These are phyloP conservation scores for Caenorhabditis sp. DNA, from an alignment of 2,888 invertebrate genomes.

Conservation along the genomic window DNA sequence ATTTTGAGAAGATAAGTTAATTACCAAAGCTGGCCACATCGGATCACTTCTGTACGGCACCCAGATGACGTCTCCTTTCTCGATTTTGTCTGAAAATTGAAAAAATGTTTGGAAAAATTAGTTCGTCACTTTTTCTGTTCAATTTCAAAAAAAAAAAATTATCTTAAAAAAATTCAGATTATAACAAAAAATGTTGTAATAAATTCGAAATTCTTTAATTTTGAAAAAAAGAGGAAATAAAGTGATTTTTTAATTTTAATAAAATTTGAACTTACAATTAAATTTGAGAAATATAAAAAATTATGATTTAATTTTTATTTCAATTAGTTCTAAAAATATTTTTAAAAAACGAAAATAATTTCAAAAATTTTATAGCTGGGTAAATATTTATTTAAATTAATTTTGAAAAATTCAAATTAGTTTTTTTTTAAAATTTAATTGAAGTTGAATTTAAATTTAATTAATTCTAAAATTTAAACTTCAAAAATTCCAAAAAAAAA, in stretches of 20 bases:
- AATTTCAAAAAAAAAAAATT: too few relatives aligned
- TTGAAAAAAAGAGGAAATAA: too few relatives aligned
- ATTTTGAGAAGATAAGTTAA: constrained; percentile 4
- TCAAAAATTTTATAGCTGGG: background rate
- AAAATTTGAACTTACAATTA: too few relatives aligned
- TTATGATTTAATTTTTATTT: background rate
- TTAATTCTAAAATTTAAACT: too few relatives aligned
- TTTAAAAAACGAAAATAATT: too few relatives aligned
- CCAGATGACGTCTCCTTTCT: constrained; percentile 76
- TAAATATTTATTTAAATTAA: background rate
- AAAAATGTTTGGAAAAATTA: background rate
- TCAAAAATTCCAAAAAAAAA: too few relatives aligned
- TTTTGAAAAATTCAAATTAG: constrained; percentile 8
- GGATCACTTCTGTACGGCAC: constrained; percentile 73
- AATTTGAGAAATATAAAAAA: background rate
- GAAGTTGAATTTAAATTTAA: too few relatives aligned
- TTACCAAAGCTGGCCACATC: constrained; percentile 76
- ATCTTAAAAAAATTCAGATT: background rate
- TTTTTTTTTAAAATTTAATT: constrained; percentile 13
- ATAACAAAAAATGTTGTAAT: background rate
- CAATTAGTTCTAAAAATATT: constrained; percentile 12
- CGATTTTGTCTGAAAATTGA: constrained; percentile 47
- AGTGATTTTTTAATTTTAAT: too few relatives aligned
- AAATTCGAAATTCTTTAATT: too few relatives aligned
- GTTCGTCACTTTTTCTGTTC: too few relatives aligned